These are phyloP conservation scores for Volucella bombylans DNA, from an alignment of 2,888 invertebrate species.

Conservation along the genomic window DNA sequence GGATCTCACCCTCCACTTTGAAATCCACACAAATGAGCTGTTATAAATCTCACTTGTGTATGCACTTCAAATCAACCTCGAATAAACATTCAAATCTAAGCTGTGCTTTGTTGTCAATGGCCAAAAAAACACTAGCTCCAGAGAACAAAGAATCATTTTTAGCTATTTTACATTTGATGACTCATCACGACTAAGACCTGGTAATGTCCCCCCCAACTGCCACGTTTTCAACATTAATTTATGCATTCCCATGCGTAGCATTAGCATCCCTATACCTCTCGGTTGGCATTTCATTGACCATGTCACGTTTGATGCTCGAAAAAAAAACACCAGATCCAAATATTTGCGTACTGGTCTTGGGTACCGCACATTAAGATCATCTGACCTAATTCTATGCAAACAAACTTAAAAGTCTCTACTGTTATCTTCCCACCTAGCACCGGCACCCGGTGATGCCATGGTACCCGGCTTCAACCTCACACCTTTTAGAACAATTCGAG, in stretches of 20 bases:
- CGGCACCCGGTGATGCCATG: background rate
- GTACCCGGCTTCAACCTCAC: background rate
- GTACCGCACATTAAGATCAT: conserved; percentile 52
- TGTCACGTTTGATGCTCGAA: conserved; percentile 24
- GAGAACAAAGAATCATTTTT: too few species aligned
- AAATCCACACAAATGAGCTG: too few species aligned
- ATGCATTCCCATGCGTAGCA: conserved; percentile 60
- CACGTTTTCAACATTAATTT: conserved; percentile 40
- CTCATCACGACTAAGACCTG: background rate
- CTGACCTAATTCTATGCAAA: conserved; percentile 62
- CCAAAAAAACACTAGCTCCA: too few species aligned
- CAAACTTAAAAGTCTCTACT: conserved; percentile 32
- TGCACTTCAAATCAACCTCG: too few species aligned
- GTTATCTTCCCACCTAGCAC: background rate
- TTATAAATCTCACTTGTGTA: too few species aligned
- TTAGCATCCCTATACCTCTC: conserved; percentile 1
- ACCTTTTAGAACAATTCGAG: background rate
- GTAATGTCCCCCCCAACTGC: conserved; percentile 15
- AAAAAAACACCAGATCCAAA: conserved; percentile 32
- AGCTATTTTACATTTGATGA: background rate
- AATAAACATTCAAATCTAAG: too few species aligned
- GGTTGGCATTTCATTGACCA: conserved; percentile 20
- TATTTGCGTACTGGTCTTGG: conserved; percentile 45
- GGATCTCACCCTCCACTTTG: too few species aligned
- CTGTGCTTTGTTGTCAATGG: too few species aligned